Conservation (phyloP, 2,797 vertebrate species). For the Botia kubotai region DNA sequence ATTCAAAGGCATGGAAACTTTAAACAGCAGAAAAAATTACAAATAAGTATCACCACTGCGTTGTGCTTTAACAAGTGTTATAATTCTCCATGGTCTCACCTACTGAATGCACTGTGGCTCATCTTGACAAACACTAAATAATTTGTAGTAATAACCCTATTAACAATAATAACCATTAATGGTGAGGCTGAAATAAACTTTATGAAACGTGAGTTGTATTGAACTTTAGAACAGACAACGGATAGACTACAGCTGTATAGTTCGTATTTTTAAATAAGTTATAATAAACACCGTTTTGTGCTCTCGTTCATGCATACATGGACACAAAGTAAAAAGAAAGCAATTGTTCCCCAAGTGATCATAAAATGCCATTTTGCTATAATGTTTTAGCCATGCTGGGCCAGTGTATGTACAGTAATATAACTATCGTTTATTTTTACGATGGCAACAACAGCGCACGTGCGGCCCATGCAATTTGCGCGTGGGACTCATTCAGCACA, state of each 20-base stretch:
- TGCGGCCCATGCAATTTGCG: slow-evolving; percentile 38
- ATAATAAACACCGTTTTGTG: not conserved
- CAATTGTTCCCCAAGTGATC: not conserved
- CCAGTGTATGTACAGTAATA: not conserved
- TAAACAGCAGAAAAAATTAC: no score
- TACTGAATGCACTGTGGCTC: no score
- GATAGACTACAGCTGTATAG: not conserved
- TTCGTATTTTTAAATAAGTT: not conserved
- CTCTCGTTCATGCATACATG: not conserved
- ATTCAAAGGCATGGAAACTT: no score
- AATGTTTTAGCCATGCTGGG: not conserved
- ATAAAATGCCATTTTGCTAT: not conserved
- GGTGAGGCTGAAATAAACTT: not conserved
- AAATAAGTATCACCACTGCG: no score
- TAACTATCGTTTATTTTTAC: not conserved
- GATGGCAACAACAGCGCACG: slow-evolving; percentile 34
- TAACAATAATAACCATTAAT: not conserved
- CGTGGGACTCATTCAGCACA: not conserved
- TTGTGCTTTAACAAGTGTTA: no score
- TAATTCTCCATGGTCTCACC: no score
- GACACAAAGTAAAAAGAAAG: not conserved
- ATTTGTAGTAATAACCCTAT: not conserved
- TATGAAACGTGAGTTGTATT: not conserved
- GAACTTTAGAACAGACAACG: not conserved
- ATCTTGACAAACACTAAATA: no score